Percentiles rank a stretch among this genome's conserved stretches.
These are phyloP conservation scores for Sminthurinus aureus DNA, from an alignment of 2,888 invertebrate species.

Conservation along the genomic window DNA sequence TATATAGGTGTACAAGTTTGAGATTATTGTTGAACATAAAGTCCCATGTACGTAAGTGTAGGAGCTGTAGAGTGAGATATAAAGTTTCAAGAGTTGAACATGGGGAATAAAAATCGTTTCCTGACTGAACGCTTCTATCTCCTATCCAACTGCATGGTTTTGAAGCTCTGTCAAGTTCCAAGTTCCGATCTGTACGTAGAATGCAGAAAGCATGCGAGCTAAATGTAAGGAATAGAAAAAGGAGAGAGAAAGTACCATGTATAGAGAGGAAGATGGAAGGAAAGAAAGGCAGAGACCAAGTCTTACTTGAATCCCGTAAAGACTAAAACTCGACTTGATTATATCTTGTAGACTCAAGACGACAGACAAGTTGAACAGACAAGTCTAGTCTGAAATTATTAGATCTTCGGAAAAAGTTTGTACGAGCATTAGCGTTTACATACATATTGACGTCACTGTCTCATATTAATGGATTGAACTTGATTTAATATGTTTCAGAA, in stretches of 20 bases:
- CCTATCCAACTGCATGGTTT: background rate
- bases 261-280: background rate
- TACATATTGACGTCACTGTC: background rate
- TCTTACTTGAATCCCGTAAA: background rate
- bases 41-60: background rate
- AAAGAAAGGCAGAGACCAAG: background rate
- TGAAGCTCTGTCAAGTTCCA: background rate
- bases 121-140: background rate
- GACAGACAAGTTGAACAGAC: background rate
- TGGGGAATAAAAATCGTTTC: background rate
- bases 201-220: background rate
- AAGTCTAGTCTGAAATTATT: background rate
- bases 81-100: background rate
- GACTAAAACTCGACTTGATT: background rate
- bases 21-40: background rate
- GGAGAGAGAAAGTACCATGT: background rate
- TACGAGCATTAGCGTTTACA: background rate
- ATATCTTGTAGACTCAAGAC: slow-evolving; percentile 1
- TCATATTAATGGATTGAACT: background rate
- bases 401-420: background rate
- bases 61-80: background rate
- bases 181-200: background rate
- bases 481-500: background rate
- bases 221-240: background rate
- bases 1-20: background rate